phyloP scores from a whole-genome alignment of 1,140 invertebrate genomes.

The Diachasmimorpha longicaudata region DNA sequence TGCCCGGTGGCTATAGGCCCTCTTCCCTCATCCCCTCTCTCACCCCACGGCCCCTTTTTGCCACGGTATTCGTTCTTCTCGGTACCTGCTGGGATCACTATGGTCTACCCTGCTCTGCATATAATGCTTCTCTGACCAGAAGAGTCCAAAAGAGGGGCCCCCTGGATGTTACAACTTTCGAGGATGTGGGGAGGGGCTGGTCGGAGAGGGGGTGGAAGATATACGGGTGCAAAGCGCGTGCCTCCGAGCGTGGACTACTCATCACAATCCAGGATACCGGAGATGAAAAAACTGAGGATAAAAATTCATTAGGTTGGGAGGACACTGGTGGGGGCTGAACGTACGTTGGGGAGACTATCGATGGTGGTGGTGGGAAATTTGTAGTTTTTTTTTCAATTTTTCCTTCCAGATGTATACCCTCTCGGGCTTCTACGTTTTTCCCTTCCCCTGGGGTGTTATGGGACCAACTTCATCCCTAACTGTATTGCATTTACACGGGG shows the following conservation, averaged over 20 bases:
- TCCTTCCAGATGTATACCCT: no score
- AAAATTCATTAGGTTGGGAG: neutral
- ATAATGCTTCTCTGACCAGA: slow-evolving; percentile 56
- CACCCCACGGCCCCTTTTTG: slow-evolving; percentile 28
- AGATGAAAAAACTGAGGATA: neutral
- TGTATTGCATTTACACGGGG: no score
- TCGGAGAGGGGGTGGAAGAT: neutral
- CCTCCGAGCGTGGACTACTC: slow-evolving; percentile 5
- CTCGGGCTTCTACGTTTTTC: no score
- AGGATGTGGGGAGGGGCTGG: neutral
- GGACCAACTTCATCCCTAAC: no score
- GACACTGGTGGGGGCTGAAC: neutral
- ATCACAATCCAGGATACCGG: neutral
- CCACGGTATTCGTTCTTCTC: slow-evolving; percentile 20
- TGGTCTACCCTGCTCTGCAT: slow-evolving; percentile 61
- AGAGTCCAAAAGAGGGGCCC: slow-evolving; percentile 20
- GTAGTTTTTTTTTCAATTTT: no score
- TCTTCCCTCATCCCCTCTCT: slow-evolving; percentile 28
- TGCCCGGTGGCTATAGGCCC: slow-evolving; percentile 48
- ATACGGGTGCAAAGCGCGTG: slow-evolving; percentile 19
- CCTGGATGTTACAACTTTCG: neutral
- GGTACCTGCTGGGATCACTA: slow-evolving; percentile 40
- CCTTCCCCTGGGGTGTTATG: no score
- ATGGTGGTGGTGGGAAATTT: no score
- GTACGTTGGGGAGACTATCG: no score